Evolutionary conservation across 2,113 vertebrate species (phyloP).

Genomic region (Epinephelus lanceolatus): DNA sequence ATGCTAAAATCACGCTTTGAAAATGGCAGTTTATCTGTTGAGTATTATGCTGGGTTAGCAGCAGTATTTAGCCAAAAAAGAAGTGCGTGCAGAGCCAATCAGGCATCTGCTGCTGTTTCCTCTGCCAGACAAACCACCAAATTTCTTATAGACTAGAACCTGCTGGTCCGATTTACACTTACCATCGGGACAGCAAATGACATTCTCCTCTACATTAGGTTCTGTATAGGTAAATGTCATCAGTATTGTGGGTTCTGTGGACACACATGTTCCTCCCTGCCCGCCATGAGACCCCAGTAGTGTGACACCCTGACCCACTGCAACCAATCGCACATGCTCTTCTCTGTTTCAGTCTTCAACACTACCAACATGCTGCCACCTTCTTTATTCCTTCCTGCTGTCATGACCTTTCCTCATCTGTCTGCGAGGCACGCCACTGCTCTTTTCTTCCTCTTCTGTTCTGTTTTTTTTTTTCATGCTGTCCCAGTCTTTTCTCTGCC

Average conservation of each 20-base stretch:
- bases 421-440: conserved; percentile 48
- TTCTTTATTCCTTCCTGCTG: conserved; percentile 43
- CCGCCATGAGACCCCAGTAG: background rate
- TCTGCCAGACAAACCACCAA: background rate
- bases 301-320: conserved; percentile 16
- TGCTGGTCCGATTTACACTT: background rate
- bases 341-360: conserved; percentile 35
- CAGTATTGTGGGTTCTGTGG: background rate
- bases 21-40: too few species aligned
- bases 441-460: conserved; percentile 50
- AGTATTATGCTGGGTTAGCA: background rate
- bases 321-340: conserved; percentile 14
- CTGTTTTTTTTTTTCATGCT: conserved; percentile 6
- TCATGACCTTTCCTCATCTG: conserved; percentile 59
- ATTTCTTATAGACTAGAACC: background rate
- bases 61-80: background rate
- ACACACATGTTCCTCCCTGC: background rate
- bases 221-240: background rate
- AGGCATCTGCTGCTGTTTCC: background rate
- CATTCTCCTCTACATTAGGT: background rate
- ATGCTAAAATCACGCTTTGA: too few species aligned
- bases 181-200: background rate
- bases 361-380: conserved; percentile 38
- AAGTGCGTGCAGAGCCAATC: background rate
- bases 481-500: conserved; percentile 8